Evolutionary conservation across 30 jellyfish, hydroid and myxozoan species (phyloP).

Genomic region (Pelagia noctiluca): DNA sequence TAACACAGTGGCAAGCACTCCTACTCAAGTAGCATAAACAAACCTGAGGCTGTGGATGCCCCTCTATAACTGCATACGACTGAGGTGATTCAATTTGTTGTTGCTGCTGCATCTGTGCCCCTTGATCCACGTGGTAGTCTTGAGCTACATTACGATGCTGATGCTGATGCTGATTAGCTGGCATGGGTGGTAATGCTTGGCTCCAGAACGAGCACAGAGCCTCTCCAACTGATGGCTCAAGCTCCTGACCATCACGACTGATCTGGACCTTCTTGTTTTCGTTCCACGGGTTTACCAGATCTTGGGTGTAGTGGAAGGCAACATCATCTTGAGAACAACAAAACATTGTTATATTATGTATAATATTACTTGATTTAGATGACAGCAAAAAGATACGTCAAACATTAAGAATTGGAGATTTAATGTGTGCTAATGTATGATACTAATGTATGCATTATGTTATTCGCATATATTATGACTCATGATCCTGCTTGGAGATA

Average conservation of each 20-base stretch:
- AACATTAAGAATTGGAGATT: no score
- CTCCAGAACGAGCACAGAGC: constrained; percentile 86
- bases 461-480: no score
- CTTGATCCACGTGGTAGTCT: constrained; percentile 48
- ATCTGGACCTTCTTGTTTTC: constrained; percentile 94
- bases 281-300: constrained; percentile 94
- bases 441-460: no score
- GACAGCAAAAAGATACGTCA: no score
- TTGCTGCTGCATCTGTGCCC: constrained; percentile 20
- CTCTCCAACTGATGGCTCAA: constrained; percentile 92
- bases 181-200: constrained; percentile 33
- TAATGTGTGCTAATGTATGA: no score
- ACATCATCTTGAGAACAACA: no score
- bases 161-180: constrained; percentile 22
- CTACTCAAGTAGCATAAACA: not conserved
- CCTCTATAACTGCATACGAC: constrained; percentile 63
- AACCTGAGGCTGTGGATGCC: constrained; percentile 63
- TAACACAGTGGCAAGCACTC: no score
- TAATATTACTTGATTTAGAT: no score
- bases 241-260: constrained; percentile 97
- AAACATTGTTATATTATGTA: no score
- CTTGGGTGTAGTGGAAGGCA: constrained; percentile 92
- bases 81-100: constrained; percentile 46
- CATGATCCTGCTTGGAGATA: no score
- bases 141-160: constrained; percentile 1